These are phyloP conservation scores for Melangyna quadrimaculata DNA, from an alignment of 2,888 invertebrate genomes.

Conservation along the genomic window DNA sequence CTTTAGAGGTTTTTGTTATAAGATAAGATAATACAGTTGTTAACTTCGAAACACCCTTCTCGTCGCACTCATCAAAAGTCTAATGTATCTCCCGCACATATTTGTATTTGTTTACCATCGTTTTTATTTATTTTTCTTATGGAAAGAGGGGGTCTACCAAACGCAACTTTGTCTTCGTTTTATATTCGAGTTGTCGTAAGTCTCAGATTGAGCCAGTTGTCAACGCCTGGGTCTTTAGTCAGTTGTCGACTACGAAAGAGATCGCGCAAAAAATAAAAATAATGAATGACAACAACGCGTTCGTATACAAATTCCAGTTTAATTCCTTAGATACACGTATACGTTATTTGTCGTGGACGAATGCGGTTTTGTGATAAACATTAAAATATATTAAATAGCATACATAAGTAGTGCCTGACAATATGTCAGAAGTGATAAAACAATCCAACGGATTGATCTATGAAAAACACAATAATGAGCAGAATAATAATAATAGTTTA, in stretches of 20 bases:
- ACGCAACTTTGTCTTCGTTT: conserved; percentile 19
- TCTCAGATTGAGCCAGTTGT: conserved; percentile 55
- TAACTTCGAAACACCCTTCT: conserved; percentile 24
- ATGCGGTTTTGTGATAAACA: conserved; percentile 26
- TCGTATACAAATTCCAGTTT: conserved; percentile 46
- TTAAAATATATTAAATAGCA: neutral
- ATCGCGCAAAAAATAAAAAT: conserved; percentile 51
- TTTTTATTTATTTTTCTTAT: conserved; percentile 34
- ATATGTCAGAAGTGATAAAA: conserved; percentile 66
- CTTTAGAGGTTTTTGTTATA: conserved; percentile 15
- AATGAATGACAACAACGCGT: conserved; percentile 57
- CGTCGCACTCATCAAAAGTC: neutral
- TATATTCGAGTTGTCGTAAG: conserved; percentile 12
- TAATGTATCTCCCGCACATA: conserved; percentile 24
- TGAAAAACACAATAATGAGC: conserved; percentile 37
- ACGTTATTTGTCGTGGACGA: conserved; percentile 15
- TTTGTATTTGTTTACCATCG: conserved; percentile 46
- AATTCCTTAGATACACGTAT: conserved; percentile 33
- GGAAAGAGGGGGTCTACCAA: conserved; percentile 11
- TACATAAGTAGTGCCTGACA: neutral
- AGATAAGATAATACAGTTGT: conserved; percentile 45
- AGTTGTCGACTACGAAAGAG: conserved; percentile 59
- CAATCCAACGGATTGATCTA: conserved; percentile 60
- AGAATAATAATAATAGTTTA: conserved; percentile 39
- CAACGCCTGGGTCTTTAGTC: conserved; percentile 50